phyloP scores from a whole-genome alignment of 1,140 invertebrate species.

The Apocrypta bakeri region DNA sequence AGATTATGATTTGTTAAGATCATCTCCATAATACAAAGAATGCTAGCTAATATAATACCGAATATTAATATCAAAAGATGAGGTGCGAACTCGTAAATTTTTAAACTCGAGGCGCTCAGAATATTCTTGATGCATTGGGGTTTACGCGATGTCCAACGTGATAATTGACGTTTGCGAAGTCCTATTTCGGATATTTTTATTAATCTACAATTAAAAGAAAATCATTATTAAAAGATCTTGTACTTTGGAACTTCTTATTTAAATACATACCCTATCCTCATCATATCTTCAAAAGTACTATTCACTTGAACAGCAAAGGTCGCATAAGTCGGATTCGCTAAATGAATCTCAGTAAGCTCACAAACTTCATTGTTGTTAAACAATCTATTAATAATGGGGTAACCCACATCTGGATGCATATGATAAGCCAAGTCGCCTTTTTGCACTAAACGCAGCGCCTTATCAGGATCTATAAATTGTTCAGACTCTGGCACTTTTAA shows the following conservation, averaged over 20 bases:
- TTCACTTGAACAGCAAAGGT: slow-evolving; percentile 10
- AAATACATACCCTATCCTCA: slow-evolving; percentile 30
- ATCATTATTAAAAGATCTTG: background rate
- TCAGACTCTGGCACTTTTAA: slow-evolving; percentile 42
- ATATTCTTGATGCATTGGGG: slow-evolving; percentile 7
- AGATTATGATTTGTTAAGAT: slow-evolving; percentile 5
- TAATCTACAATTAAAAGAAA: background rate
- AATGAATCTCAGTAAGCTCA: slow-evolving; percentile 51
- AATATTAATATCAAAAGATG: slow-evolving; percentile 11
- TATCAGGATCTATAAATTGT: slow-evolving; percentile 43
- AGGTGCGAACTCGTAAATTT: slow-evolving; percentile 40
- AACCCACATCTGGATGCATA: slow-evolving; percentile 52
- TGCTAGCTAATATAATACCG: background rate
- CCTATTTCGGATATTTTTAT: slow-evolving; percentile 19
- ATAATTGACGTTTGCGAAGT: slow-evolving; percentile 2
- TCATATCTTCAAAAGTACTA: slow-evolving; percentile 10
- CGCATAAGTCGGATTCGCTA: background rate
- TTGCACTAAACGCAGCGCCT: slow-evolving; percentile 49
- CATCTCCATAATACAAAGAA: background rate
- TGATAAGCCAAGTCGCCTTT: slow-evolving; percentile 57
- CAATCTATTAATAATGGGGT: slow-evolving; percentile 53
- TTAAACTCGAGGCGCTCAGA: background rate
- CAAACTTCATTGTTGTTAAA: slow-evolving; percentile 56
- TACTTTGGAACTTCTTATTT: background rate
- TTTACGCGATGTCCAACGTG: slow-evolving; percentile 21